Evolutionary conservation across 2,113 vertebrate genomes (phyloP).

Genomic region (Pavo muticus): DNA sequence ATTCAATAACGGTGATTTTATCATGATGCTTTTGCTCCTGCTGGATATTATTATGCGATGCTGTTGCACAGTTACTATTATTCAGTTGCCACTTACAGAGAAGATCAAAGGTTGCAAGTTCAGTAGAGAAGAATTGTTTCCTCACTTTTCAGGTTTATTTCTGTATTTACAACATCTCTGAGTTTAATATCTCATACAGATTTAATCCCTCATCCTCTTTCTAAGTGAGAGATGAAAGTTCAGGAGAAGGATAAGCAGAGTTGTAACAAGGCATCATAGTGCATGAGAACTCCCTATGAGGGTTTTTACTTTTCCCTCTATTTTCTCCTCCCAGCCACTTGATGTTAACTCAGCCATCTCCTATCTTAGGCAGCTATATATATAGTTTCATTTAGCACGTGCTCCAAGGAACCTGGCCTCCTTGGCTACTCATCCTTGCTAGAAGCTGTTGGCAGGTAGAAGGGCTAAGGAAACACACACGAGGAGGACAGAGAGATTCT

Average conservation of each 20-base stretch:
- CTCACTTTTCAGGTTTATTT: slow-evolving; percentile 13
- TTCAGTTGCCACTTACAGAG: background rate
- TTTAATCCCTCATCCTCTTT: background rate
- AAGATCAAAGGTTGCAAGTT: slow-evolving; percentile 9
- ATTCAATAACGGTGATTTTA: slow-evolving; percentile 48
- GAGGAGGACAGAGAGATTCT: background rate
- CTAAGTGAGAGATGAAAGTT: background rate
- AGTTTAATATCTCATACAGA: background rate
- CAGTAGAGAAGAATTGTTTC: background rate
- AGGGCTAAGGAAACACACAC: background rate
- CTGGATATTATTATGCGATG: slow-evolving; percentile 29
- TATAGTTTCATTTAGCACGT: background rate
- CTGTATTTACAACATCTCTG: background rate
- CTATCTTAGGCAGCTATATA: background rate
- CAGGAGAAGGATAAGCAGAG: background rate
- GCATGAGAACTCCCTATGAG: background rate
- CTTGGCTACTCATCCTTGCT: background rate
- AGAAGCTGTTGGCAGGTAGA: background rate
- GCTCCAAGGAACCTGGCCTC: background rate
- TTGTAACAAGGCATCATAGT: background rate
- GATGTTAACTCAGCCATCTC: background rate
- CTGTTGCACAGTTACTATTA: slow-evolving; percentile 2
- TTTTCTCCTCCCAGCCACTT: background rate
- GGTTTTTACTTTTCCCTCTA: background rate
- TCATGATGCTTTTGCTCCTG: background rate